phyloP scores from a whole-genome alignment of 2,113 vertebrate species.

The Mixornis gularis region DNA sequence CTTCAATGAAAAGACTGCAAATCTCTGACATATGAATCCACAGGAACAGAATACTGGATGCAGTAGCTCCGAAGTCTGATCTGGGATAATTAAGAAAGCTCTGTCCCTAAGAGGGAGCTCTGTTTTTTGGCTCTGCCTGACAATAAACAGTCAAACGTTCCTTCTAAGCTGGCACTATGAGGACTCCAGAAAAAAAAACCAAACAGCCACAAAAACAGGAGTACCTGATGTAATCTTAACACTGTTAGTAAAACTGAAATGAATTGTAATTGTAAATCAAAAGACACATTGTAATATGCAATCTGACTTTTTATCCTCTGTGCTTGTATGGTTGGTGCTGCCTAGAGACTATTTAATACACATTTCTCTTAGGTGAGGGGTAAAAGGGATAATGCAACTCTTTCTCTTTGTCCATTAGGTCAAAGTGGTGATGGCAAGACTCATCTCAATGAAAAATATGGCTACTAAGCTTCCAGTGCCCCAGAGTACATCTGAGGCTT shows the following conservation, averaged over 20 bases:
- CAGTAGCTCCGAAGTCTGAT: neutral
- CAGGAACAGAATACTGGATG: neutral
- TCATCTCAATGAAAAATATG: slow-evolving; percentile 94
- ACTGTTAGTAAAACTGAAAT: neutral
- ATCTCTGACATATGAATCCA: neutral
- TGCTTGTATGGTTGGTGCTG: neutral
- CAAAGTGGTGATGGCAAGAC: slow-evolving; percentile 93
- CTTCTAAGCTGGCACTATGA: neutral
- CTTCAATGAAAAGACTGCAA: neutral
- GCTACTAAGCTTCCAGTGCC: slow-evolving; percentile 76
- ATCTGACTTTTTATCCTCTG: neutral
- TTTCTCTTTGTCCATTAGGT: slow-evolving; percentile 69
- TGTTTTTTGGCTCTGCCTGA: neutral
- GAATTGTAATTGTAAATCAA: neutral
- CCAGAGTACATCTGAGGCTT: neutral
- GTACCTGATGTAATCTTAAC: neutral
- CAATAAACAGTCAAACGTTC: neutral
- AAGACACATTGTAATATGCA: neutral
- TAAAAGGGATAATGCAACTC: neutral
- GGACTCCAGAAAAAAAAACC: neutral
- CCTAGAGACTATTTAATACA: neutral
- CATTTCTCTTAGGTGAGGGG: neutral
- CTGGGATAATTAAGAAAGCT: neutral
- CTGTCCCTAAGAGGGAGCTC: neutral
- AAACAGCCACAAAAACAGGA: neutral